phyloP scores from a whole-genome alignment of 2,113 vertebrate species.

The Grammomys surdaster region DNA sequence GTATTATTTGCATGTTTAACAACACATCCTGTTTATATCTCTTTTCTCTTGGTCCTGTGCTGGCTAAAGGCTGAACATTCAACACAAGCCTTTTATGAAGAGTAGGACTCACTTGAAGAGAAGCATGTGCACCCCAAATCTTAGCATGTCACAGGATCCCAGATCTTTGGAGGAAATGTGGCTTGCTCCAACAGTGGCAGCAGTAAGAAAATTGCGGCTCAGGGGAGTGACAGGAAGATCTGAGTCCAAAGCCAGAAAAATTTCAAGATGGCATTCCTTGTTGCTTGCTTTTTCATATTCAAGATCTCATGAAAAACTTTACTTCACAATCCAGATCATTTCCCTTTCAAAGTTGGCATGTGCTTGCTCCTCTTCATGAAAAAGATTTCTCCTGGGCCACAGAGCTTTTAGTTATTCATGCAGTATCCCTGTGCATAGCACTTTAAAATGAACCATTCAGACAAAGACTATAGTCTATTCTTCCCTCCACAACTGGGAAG shows the following conservation, averaged over 20 bases:
- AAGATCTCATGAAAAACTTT: conserved; percentile 14
- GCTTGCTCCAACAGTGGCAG: neutral
- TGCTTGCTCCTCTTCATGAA: neutral
- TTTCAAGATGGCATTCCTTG: neutral
- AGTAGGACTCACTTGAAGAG: neutral
- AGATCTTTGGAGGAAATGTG: neutral
- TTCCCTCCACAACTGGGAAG: neutral
- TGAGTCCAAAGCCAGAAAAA: neutral
- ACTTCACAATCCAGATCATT: conserved; percentile 1
- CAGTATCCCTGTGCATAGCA: neutral
- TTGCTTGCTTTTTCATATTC: neutral
- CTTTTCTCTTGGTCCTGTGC: neutral
- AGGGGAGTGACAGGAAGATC: neutral
- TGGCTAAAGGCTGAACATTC: neutral
- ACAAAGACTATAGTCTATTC: conserved; percentile 26
- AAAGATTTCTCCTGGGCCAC: neutral
- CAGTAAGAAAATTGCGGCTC: neutral
- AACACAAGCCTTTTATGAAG: neutral
- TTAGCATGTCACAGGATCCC: neutral
- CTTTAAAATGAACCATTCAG: conserved; percentile 30
- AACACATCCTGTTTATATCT: neutral
- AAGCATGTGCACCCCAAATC: neutral
- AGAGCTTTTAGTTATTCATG: neutral
- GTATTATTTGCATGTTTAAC: neutral
- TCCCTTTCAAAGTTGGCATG: neutral